These are phyloP conservation scores for Hyperoplus lanceolatus DNA, from an alignment of 2,797 vertebrate genomes.

Conservation along the genomic window DNA sequence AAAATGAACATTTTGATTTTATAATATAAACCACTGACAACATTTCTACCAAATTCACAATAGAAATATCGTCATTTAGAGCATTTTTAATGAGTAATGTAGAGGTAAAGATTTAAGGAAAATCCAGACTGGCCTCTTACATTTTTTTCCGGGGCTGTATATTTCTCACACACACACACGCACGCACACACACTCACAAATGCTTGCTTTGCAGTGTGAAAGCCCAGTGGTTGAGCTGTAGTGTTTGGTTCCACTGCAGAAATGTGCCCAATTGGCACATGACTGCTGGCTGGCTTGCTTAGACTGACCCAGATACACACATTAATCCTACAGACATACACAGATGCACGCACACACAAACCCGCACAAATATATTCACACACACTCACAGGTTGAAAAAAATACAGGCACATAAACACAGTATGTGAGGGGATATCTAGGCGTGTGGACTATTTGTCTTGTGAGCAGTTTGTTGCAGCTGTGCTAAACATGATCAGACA, in stretches of 20 bases:
- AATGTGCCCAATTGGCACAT: slow-evolving; percentile 71
- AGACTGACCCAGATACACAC: slow-evolving; percentile 83
- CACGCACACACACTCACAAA: slow-evolving; percentile 13
- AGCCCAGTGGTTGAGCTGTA: slow-evolving; percentile 58
- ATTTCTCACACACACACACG: background rate
- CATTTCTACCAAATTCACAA: no score
- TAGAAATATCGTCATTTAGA: no score
- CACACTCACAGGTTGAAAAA: slow-evolving; percentile 2
- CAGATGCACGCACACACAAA: slow-evolving; percentile 30
- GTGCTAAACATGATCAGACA: background rate
- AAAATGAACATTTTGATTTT: no score
- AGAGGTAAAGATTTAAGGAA: no score
- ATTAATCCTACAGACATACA: slow-evolving; percentile 74
- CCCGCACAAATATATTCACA: background rate
- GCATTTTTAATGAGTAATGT: no score
- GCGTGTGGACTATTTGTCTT: background rate
- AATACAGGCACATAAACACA: slow-evolving; percentile 16
- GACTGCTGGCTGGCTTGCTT: slow-evolving; percentile 52
- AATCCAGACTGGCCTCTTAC: no score
- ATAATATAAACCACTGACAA: no score
- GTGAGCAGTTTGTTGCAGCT: background rate
- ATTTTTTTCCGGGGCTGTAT: no score
- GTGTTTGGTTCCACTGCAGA: slow-evolving; percentile 62
- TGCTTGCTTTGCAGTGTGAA: slow-evolving; percentile 56
- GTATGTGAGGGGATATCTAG: background rate